Base-by-base conservation (phyloP, 2,113 vertebrate genomes). In the Proteles cristata region DNA sequence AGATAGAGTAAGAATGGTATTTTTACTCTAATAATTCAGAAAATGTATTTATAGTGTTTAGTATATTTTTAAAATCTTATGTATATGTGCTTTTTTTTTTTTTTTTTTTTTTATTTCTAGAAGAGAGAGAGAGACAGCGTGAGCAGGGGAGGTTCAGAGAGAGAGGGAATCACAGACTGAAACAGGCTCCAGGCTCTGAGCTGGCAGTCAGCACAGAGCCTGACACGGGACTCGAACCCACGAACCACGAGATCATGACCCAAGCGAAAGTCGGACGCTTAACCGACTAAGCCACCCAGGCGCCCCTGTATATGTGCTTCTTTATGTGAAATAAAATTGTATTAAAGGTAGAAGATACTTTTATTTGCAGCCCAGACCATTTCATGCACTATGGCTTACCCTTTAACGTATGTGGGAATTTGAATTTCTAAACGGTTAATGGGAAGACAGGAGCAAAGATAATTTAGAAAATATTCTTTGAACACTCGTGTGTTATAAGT, bases 1-100 rank as follows among this genome's bases (percentile, higher is more conserved):
- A 17, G 2, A 26, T 81, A 90, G 76, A 33, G 16, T 66, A 93
- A 83, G 43, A 96, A 8, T 0, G 50, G 86, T 92, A 45, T 94
- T 81, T 92, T 92, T 84, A 68, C 4, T 90, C 4, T 79, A 45
- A 48, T 93, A 92, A 94, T 94, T 94, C 15, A 91, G 25, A 90
- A 96, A 88, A 94, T 90, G 12, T 14, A 45, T 73, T 15, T 92
- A 16, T 83, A 68, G 28, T 93, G 26, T 95, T 92, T 69, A 88
- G 12, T 93, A 76, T 5, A 69, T 26, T 31, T 91, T 85, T 71
- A 79, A 94, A 63, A 66, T 86, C 11, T 90, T 90, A 71, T 2
- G 2, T 71, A n/a, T 80, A 74, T 83, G 26, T 88, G 12, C 21
- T 89, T 88, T 21, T 81, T 2, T 85, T n/a, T n/a, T n/a, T n/a